These are phyloP conservation scores for Hirtodrosophila duncani DNA, from an alignment of 2,888 invertebrate genomes.

Conservation along the genomic window DNA sequence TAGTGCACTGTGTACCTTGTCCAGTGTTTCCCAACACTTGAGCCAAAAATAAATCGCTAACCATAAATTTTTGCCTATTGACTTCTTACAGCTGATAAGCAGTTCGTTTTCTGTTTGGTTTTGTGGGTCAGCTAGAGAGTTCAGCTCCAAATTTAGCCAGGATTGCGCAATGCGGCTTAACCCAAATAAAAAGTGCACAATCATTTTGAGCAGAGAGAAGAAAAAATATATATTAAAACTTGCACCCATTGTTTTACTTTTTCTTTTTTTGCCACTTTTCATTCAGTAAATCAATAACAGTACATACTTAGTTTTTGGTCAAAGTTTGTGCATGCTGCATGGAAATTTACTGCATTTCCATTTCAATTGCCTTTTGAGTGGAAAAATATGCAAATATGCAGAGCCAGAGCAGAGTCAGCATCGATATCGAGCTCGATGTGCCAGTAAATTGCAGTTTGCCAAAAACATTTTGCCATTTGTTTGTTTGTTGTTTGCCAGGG, in stretches of 20 bases:
- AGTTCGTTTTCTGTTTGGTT: constrained; percentile 10
- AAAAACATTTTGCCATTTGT: constrained; percentile 65
- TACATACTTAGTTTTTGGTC: constrained; percentile 34
- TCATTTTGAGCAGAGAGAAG: no score
- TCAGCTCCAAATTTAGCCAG: constrained; percentile 48
- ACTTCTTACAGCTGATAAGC: constrained; percentile 33
- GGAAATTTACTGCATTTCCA: constrained; percentile 51
- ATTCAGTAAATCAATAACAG: constrained; percentile 56
- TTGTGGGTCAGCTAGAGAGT: constrained; percentile 59
- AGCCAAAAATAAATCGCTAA: constrained; percentile 48
- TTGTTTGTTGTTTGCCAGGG: not conserved
- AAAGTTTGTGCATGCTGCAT: constrained; percentile 5
- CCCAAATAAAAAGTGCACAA: not conserved
- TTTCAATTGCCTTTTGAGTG: constrained; percentile 65
- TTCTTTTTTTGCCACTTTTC: not conserved
- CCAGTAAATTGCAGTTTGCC: constrained; percentile 67
- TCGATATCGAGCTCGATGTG: constrained; percentile 27
- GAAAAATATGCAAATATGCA: constrained; percentile 66
- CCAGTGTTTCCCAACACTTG: constrained; percentile 42
- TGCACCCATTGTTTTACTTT: constrained; percentile 27
- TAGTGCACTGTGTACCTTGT: not conserved
- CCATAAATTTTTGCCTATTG: constrained; percentile 46
- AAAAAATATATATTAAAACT: no score
- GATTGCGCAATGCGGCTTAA: constrained; percentile 40
- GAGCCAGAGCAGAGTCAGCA: constrained; percentile 19